Evolutionary conservation across 37 sponge, comb jelly and placozoan genomes (phyloP), one percentile per base, ranked within the genome.

Genomic region (Beroe ovata): DNA sequence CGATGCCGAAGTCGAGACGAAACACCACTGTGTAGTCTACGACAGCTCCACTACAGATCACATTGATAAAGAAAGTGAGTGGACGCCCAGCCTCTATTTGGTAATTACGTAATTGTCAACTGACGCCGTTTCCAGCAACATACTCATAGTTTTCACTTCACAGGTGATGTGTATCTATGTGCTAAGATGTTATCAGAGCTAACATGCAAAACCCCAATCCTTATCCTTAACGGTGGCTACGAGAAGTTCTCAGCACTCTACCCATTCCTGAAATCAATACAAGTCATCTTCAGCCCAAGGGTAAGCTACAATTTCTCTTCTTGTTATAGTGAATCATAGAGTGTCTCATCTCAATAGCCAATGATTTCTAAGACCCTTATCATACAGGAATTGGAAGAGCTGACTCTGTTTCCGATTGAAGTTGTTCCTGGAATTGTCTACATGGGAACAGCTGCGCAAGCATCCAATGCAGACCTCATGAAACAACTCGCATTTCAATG

Each of bases 231-330:
- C 90, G 97, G 97, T 84, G 97, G 97, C 0, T 96, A 93, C 90
- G 97, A 95, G 89, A 72, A 91, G 60, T 96, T 96, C 66, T 94
- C 95, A 28, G 97, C 97, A 1, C 93, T 93, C 60, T 96, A 96
- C 66, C 97, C 97, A 0, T 95, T 95, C 89, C 64, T 96, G 62
- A 92, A 94, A 69, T 93, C 97, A 29, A 92, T 95, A 60, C 93
- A 95, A 60, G 92, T 93, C 60, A 81, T 93, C 29, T 96, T 93
- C 89, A 94, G 94, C 18, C 91, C 89, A n/a, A 59, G 91, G 62
- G 96, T 96, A 89, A 90, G 92, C 72, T 4, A 69, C n/a, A n/a
- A n/a, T n/a, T n/a, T n/a, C n/a, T n/a, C n/a, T n/a, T n/a, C 64
- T 63, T 63, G 64, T 22, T 8, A 14, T 63, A 25, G 11, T 63